Evolutionary conservation across 1,140 invertebrate species (phyloP).

Genomic region (Drosophila teissieri): DNA sequence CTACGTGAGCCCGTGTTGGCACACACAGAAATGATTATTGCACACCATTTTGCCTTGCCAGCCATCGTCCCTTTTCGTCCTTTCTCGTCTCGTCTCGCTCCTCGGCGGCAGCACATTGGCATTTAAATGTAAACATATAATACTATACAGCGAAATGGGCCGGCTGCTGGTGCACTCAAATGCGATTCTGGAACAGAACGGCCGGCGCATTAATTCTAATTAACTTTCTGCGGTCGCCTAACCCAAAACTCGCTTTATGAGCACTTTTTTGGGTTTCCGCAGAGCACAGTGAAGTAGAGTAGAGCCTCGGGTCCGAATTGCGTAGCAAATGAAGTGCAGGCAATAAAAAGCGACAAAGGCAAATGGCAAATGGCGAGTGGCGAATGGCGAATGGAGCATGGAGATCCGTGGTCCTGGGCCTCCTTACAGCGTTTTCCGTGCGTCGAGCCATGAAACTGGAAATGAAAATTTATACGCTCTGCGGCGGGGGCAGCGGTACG

Average conservation of each 20-base stretch:
- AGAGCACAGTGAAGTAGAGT: not conserved
- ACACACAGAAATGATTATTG: slow-evolving; percentile 76
- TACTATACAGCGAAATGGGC: slow-evolving; percentile 21
- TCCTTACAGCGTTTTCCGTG: slow-evolving; percentile 44
- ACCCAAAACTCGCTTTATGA: slow-evolving; percentile 65
- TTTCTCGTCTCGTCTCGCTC: not conserved
- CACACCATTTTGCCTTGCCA: slow-evolving; percentile 65
- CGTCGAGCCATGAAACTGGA: slow-evolving; percentile 78
- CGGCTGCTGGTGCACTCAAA: slow-evolving; percentile 61
- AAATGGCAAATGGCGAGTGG: slow-evolving; percentile 73
- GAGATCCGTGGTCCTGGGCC: slow-evolving; percentile 38
- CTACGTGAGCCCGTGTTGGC: slow-evolving; percentile 67
- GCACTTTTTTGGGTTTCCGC: slow-evolving; percentile 35
- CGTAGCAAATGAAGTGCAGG: slow-evolving; percentile 81
- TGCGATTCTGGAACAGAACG: slow-evolving; percentile 63
- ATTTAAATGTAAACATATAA: slow-evolving; percentile 68
- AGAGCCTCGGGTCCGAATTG: slow-evolving; percentile 54
- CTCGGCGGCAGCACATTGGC: slow-evolving; percentile 35
- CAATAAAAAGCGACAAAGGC: slow-evolving; percentile 82
- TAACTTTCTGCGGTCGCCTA: slow-evolving; percentile 78
- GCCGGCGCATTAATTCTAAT: slow-evolving; percentile 80
- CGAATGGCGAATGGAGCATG: slow-evolving; percentile 68
- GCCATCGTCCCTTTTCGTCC: not conserved
- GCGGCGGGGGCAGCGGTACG: slow-evolving; percentile 21
- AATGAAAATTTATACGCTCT: slow-evolving; percentile 80